Evolutionary conservation across 2,113 vertebrate species (phyloP).

Genomic region (Ahaetulla prasina): DNA sequence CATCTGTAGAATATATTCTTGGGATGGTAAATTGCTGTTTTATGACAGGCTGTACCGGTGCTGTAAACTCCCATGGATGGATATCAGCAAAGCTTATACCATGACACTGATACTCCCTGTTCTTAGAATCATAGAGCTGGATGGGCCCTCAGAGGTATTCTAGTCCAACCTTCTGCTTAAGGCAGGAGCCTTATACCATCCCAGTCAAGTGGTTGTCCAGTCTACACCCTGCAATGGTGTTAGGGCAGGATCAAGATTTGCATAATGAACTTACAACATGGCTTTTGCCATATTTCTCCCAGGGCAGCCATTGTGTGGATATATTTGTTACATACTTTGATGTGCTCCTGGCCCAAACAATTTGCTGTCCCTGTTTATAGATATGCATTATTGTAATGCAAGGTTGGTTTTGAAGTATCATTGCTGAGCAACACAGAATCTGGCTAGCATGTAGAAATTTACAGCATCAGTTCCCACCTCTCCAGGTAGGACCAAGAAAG

Average conservation of each 20-base stretch:
- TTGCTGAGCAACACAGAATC: neutral
- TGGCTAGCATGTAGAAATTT: neutral
- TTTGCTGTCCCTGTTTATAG: neutral
- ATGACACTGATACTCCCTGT: neutral
- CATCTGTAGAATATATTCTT: neutral
- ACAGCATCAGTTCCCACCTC: neutral
- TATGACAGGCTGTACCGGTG: neutral
- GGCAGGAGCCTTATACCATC: too few species aligned
- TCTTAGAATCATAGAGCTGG: neutral
- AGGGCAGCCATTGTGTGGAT: neutral
- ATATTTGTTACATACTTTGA: neutral
- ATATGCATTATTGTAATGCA: neutral
- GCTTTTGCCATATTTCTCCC: neutral
- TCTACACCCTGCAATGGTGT: neutral
- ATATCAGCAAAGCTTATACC: neutral
- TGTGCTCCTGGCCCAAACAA: neutral
- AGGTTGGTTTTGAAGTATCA: neutral
- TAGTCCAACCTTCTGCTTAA: too few species aligned
- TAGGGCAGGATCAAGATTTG: neutral
- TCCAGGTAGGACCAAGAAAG: neutral
- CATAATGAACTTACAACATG: neutral
- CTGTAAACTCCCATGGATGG: neutral
- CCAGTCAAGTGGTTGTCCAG: too few species aligned
- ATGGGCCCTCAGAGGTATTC: too few species aligned
- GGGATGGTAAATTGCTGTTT: neutral